These are phyloP conservation scores for Saturnia pavonia DNA, from an alignment of 2,888 invertebrate genomes.

Conservation along the genomic window DNA sequence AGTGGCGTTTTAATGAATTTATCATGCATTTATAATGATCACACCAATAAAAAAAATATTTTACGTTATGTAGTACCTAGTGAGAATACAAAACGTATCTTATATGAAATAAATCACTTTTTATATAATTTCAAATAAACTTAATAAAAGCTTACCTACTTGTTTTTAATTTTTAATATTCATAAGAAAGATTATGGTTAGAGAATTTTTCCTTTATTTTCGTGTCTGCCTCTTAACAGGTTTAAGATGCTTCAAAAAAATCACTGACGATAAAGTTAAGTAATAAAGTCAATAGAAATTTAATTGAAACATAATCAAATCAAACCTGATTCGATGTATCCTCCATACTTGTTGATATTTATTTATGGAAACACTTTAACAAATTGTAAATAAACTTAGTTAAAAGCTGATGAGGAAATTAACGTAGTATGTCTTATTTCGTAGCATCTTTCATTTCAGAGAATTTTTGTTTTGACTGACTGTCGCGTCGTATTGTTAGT, in stretches of 20 bases:
- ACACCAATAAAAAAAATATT: no score
- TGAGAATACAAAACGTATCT: no score
- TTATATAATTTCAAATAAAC: no score
- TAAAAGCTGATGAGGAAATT: background rate
- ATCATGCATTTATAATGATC: no score
- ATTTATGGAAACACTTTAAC: background rate
- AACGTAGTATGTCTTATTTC: slow-evolving; percentile 25
- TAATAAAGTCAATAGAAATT: background rate
- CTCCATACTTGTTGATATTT: slow-evolving; percentile 10
- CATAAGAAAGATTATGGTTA: no score
- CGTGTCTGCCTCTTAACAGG: background rate
- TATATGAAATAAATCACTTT: no score
- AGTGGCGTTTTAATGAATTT: no score
- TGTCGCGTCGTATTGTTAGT: slow-evolving; percentile 40
- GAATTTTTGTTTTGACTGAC: slow-evolving; percentile 62
- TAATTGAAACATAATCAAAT: background rate
- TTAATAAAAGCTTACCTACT: no score
- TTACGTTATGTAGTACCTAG: no score
- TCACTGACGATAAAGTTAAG: background rate
- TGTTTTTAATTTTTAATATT: no score
- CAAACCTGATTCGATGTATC: slow-evolving; percentile 15
- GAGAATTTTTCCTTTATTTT: no score
- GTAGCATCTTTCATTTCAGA: slow-evolving; percentile 49
- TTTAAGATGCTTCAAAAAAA: background rate
- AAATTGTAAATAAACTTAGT: background rate